phyloP scores from a whole-genome alignment of 2,797 vertebrate species.

The Mycteria americana region DNA sequence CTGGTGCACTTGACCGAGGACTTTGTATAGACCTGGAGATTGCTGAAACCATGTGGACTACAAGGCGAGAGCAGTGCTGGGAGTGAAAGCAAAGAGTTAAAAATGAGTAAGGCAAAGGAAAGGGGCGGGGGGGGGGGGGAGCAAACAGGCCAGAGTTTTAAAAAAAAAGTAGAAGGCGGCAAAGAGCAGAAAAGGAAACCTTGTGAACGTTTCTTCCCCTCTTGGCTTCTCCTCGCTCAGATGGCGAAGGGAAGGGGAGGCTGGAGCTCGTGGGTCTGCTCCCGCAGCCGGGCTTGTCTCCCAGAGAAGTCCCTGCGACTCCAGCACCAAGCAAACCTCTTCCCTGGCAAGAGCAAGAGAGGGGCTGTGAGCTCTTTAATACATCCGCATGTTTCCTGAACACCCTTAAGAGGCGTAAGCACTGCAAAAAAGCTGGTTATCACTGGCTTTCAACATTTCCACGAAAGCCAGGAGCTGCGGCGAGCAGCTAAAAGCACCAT shows the following conservation, averaged over 20 bases:
- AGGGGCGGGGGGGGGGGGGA: fast-evolving
- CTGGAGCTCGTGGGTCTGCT: neutral
- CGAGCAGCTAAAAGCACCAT: neutral
- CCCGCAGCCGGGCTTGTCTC: neutral
- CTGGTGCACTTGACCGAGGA: neutral
- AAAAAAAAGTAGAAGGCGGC: neutral
- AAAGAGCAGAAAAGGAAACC: constrained; percentile 13
- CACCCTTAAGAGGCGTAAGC: fast-evolving
- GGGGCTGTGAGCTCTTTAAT: neutral
- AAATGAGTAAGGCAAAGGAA: neutral
- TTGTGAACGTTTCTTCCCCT: neutral
- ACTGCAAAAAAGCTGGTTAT: neutral
- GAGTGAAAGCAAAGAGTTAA: neutral
- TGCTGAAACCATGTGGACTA: neutral
- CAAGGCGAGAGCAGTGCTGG: neutral
- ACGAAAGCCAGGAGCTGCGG: neutral
- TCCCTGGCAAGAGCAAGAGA: neutral
- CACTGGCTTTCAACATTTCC: neutral
- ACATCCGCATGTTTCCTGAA: neutral
- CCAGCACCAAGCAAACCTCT: neutral
- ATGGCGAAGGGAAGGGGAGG: neutral
- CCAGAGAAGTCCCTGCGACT: fast-evolving
- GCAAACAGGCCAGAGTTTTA: neutral
- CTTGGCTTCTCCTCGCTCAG: neutral
- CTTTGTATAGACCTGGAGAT: neutral